Evolutionary conservation across 2,113 vertebrate species (phyloP).

Genomic region (Muntiacus muntjak): DNA sequence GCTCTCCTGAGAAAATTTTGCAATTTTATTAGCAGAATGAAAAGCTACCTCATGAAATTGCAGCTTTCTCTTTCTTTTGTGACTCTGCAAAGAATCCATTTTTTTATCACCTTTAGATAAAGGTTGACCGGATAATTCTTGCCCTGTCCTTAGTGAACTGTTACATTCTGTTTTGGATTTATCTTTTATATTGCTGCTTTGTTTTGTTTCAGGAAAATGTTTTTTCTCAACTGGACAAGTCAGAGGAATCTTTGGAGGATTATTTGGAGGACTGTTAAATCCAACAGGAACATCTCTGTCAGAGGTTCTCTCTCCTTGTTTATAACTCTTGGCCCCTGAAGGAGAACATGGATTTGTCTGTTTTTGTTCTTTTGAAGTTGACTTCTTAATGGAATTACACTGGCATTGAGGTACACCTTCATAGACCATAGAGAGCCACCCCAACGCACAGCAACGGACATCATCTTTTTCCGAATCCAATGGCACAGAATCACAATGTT

Average conservation of each 20-base stretch:
- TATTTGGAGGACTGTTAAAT: background rate
- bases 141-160: background rate
- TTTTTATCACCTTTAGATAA: constrained; percentile 34
- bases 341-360: background rate
- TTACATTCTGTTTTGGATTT: background rate
- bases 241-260: background rate
- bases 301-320: background rate
- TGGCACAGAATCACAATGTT: fast-evolving
- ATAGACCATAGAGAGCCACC: background rate
- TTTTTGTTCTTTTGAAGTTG: constrained; percentile 6
- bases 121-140: background rate
- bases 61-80: background rate
- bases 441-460: constrained; percentile 45
- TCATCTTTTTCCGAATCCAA: background rate
- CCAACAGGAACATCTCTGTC: background rate
- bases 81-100: background rate
- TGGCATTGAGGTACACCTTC: constrained; percentile 34
- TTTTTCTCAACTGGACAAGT: background rate
- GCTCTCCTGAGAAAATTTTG: background rate
- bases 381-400: background rate
- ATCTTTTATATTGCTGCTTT: background rate
- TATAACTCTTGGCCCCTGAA: background rate
- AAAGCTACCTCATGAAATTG: background rate
- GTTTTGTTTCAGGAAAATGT: background rate
- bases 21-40: constrained; percentile 9